Evolutionary conservation across 2,797 vertebrate genomes (phyloP).

Genomic region (Poecilia velifera): DNA sequence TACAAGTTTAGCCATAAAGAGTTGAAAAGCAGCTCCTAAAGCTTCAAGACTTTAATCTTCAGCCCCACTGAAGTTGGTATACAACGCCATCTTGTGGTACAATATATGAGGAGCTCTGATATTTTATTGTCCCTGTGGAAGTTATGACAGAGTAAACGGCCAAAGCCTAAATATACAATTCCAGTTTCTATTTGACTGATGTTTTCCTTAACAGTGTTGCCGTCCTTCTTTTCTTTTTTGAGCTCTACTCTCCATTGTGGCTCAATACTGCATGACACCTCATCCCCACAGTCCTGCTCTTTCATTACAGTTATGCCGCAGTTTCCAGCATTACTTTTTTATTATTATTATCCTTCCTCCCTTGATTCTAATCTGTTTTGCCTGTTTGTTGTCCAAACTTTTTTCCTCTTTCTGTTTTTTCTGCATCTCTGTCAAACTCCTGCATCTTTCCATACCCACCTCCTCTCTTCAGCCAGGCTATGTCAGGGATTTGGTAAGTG

Average conservation of each 20-base stretch:
- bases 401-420: slow-evolving; percentile 64
- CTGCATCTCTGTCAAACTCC: slow-evolving; percentile 77
- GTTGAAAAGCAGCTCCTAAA: slow-evolving; percentile 10
- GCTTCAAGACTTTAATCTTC: not conserved
- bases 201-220: slow-evolving; percentile 3
- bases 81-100: slow-evolving; percentile 66
- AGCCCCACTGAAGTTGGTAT: not conserved
- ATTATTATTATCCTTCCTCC: slow-evolving; percentile 53
- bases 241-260: slow-evolving; percentile 54
- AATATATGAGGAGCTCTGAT: slow-evolving; percentile 4
- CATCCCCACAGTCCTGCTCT: slow-evolving; percentile 9
- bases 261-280: slow-evolving; percentile 57
- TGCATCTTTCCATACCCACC: slow-evolving; percentile 75
- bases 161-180: slow-evolving; percentile 5
- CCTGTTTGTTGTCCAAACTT: slow-evolving; percentile 83
- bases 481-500: slow-evolving; percentile 99
- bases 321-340: slow-evolving; percentile 47
- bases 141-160: not conserved
- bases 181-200: not conserved
- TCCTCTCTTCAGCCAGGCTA: slow-evolving; percentile 94
- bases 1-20: slow-evolving; percentile 38
- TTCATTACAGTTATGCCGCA: slow-evolving; percentile 24
- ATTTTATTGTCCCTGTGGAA: not conserved
- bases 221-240: slow-evolving; percentile 8
- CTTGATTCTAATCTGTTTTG: slow-evolving; percentile 61